phyloP scores from a whole-genome alignment of 2,888 invertebrate species.

The Crioceris asparagi region DNA sequence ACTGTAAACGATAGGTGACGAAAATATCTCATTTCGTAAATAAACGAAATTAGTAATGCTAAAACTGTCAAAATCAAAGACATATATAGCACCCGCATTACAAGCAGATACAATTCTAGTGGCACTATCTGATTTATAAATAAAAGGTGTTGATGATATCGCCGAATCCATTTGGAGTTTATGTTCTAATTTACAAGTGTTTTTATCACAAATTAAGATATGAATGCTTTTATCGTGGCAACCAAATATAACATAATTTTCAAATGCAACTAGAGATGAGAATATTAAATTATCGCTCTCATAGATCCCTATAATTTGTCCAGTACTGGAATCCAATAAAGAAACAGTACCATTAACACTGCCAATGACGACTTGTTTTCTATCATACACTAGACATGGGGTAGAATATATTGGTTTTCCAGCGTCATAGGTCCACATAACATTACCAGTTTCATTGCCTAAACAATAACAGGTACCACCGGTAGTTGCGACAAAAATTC shows the following conservation, averaged over 20 bases:
- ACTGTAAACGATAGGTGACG: constrained; percentile 54
- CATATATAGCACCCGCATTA: constrained; percentile 51
- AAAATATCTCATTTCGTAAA: constrained; percentile 61
- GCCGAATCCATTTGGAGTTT: constrained; percentile 45
- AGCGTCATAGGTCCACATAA: constrained; percentile 49
- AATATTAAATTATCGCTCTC: constrained; percentile 46
- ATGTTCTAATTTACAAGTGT: constrained; percentile 38
- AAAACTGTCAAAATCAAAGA: constrained; percentile 45
- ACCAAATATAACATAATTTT: constrained; percentile 51
- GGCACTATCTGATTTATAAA: constrained; percentile 32
- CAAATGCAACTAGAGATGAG: constrained; percentile 49
- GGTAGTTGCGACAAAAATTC: constrained; percentile 44
- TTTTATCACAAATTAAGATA: constrained; percentile 41
- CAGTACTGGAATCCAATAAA: constrained; percentile 37
- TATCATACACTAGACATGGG: constrained; percentile 43
- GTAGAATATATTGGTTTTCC: constrained; percentile 56
- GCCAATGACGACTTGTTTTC: constrained; percentile 39
- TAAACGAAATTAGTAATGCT: constrained; percentile 36
- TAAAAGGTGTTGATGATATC: constrained; percentile 58
- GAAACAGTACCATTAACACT: constrained; percentile 48
- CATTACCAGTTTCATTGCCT: constrained; percentile 38
- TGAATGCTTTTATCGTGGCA: constrained; percentile 63
- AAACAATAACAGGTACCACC: constrained; percentile 46
- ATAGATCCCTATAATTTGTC: constrained; percentile 12
- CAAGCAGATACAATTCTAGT: constrained; percentile 44